A percentile compares a stretch with the other conserved stretches of the same genome.
Conservation (phyloP, 2,888 invertebrate species). For the Apodemia duryi region DNA sequence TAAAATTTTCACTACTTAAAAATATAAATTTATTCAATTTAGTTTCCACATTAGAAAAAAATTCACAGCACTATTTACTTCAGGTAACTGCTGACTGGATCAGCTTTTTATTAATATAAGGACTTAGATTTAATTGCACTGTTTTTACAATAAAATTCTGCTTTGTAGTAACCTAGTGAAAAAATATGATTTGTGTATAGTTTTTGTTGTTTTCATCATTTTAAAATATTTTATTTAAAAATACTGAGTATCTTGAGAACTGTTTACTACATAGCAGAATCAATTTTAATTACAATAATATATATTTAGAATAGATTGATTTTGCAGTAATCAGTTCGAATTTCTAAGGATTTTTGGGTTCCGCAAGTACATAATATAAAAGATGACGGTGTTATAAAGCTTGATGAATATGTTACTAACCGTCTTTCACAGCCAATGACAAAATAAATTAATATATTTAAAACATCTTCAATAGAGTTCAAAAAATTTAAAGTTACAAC, state of each 20-base stretch:
- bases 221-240: conserved; percentile 7
- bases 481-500: conserved; percentile 16
- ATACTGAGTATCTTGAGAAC: neutral
- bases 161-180: conserved; percentile 2
- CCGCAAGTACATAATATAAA: conserved; percentile 17
- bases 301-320: conserved; percentile 9
- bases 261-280: conserved; percentile 16
- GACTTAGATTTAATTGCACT: conserved; percentile 12
- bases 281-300: conserved; percentile 8
- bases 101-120: conserved; percentile 9
- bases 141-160: conserved; percentile 8
- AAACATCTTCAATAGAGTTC: conserved; percentile 15
- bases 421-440: conserved; percentile 24
- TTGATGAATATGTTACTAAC: conserved; percentile 12
- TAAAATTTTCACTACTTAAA: conserved; percentile 1
- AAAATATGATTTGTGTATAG: neutral
- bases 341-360: conserved; percentile 15
- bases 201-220: neutral
- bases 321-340: conserved; percentile 10
- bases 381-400: conserved; percentile 16
- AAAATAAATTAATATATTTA: conserved; percentile 18
- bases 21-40: conserved; percentile 10
- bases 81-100: conserved; percentile 16
- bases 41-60: conserved; percentile 8
- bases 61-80: conserved; percentile 25